Conservation (phyloP, 1,140 invertebrate species). For the Caenorhabditis briggsae region DNA sequence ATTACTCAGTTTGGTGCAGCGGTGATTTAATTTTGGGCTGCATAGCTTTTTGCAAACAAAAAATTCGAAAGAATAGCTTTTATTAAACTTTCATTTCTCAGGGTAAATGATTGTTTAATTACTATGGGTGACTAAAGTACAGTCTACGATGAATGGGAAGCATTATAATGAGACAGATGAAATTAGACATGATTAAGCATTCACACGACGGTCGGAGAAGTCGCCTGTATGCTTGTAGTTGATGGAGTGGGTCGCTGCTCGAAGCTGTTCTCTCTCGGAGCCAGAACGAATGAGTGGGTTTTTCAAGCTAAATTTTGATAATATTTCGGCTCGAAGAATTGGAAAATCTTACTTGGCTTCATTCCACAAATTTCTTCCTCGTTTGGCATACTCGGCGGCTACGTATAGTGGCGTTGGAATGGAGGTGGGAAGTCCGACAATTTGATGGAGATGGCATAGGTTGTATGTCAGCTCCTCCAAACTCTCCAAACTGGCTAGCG, state of each 20-base stretch:
- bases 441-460: conserved; percentile 62
- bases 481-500: background rate
- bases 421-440: conserved; percentile 65
- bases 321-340: background rate
- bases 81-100: too few species aligned
- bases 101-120: too few species aligned
- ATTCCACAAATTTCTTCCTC: conserved; percentile 26
- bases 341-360: background rate
- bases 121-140: too few species aligned
- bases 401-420: conserved; percentile 68
- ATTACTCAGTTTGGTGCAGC: too few species aligned
- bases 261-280: background rate
- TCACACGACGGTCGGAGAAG: background rate
- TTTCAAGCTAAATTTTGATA: background rate
- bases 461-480: conserved; percentile 58
- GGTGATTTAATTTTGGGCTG: too few species aligned
- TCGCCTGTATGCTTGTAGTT: background rate
- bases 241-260: background rate
- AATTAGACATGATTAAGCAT: background rate
- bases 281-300: background rate
- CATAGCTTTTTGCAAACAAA: too few species aligned
- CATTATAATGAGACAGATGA: too few species aligned
- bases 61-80: too few species aligned
- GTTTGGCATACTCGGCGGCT: conserved; percentile 51
- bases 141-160: too few species aligned